Evolutionary conservation across 2,888 invertebrate species (phyloP).

Genomic region (Synanthedon andrenaeformis): DNA sequence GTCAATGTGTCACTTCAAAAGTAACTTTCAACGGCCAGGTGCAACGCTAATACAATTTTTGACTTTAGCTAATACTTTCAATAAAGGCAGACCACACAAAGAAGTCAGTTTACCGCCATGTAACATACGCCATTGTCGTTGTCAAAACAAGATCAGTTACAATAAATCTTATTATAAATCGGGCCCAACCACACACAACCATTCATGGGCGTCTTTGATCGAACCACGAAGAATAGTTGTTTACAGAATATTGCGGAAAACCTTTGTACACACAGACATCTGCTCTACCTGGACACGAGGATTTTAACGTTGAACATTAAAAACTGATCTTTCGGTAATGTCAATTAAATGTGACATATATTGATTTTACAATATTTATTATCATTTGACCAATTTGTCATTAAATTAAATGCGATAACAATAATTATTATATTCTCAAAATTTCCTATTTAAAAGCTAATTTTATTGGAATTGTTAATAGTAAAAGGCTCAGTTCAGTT

Average conservation of each 20-base stretch:
- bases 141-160: slow-evolving; percentile 70
- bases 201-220: slow-evolving; percentile 47
- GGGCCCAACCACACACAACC: slow-evolving; percentile 41
- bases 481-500: too few species aligned
- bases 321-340: neutral
- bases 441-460: too few species aligned
- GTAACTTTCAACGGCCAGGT: slow-evolving; percentile 33
- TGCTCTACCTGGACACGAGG: slow-evolving; percentile 32
- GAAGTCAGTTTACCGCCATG: slow-evolving; percentile 48
- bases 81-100: slow-evolving; percentile 62
- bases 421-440: too few species aligned
- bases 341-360: neutral
- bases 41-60: slow-evolving; percentile 38
- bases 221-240: slow-evolving; percentile 47
- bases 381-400: too few species aligned
- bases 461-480: too few species aligned
- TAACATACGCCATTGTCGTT: slow-evolving; percentile 49
- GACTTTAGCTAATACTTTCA: slow-evolving; percentile 31
- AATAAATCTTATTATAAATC: slow-evolving; percentile 68
- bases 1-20: too few species aligned
- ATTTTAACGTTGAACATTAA: neutral
- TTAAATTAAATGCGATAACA: too few species aligned
- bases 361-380: too few species aligned
- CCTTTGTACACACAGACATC: slow-evolving; percentile 47
- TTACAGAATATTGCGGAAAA: slow-evolving; percentile 34